Evolutionary conservation across 2,113 vertebrate genomes (phyloP), one percentile per base, ranked within the genome.

Genomic region (Morone saxatilis): DNA sequence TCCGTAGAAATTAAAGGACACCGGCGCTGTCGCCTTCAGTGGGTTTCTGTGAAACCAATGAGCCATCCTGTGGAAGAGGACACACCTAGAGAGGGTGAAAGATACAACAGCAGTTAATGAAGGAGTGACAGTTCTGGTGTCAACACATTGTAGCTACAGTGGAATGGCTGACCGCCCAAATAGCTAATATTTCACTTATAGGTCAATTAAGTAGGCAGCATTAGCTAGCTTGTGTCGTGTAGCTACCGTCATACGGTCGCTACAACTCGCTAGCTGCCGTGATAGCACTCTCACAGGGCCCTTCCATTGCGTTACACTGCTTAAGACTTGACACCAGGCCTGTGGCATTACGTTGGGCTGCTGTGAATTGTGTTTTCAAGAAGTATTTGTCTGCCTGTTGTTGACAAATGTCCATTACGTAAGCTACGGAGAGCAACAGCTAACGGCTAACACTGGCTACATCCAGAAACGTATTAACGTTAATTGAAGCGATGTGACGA

Each of bases 21-120:
- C 96, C 0, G 97, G 97, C 65, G 98, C 98, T 17, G 98, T 99
- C 25, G 97, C 97, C 94, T 99, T 99, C 69, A 99, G 83, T 16
- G 98, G 98, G 92, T 99, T 99, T 90, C 98, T 96, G 88, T 99
- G 98, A 95, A 99, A 99, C 98, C 98, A 99, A 72, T 99, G 98
- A 5, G 98, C 97, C 98, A 99, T 99, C 40, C 91, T 97, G 90
- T 78, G 41, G 56, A 60, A 36, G 51, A 54, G 77, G 5, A 89
- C 71, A 89, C 82, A 68, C 90, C 89, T 61, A 53, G 6, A 7
- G 20, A 78, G 40, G 60, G 0, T 36, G n/a, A 11, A 57, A 59
- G 45, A 80, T 68, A 84, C 25, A 25, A 25, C 25, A 25, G 5
- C 38, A 25, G 56, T 43, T 63, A 36, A 36, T 50, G 4, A 9